Conservation (phyloP, 1,140 invertebrate species). For the Zaprionus africanus region DNA sequence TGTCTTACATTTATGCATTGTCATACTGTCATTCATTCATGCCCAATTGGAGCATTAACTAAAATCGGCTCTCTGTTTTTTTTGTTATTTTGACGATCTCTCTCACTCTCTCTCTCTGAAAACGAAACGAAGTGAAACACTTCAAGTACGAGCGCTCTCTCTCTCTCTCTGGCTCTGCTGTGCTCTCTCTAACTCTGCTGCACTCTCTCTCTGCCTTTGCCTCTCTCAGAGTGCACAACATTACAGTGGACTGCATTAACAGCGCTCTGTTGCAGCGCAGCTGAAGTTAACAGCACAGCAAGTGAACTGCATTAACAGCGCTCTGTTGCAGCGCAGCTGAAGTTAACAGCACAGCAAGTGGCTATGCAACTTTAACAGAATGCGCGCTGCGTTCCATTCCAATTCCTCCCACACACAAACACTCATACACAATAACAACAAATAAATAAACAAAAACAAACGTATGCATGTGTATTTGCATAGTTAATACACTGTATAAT, state of each 20-base stretch:
- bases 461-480: constrained; percentile 12
- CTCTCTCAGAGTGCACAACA: neutral
- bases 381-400: constrained; percentile 35
- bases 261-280: neutral
- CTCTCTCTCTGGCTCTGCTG: neutral
- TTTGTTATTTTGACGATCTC: constrained; percentile 20
- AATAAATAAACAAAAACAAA: constrained; percentile 5
- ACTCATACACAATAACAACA: constrained; percentile 28
- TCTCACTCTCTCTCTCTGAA: neutral
- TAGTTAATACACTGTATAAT: constrained; percentile 20
- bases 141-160: neutral
- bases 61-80: constrained; percentile 26
- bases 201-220: neutral
- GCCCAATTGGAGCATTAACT: constrained; percentile 36
- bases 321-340: neutral
- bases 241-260: constrained; percentile 19
- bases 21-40: constrained; percentile 16
- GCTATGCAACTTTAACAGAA: constrained; percentile 24
- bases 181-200: neutral
- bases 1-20: neutral
- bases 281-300: constrained; percentile 38
- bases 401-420: constrained; percentile 20
- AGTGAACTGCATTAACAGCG: constrained; percentile 16
- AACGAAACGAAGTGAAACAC: constrained; percentile 9
- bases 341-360: constrained; percentile 49